Percentiles rank a stretch among this genome's conserved stretches.
phyloP scores from a whole-genome alignment of 2,797 vertebrate species.

The Spea hammondii region DNA sequence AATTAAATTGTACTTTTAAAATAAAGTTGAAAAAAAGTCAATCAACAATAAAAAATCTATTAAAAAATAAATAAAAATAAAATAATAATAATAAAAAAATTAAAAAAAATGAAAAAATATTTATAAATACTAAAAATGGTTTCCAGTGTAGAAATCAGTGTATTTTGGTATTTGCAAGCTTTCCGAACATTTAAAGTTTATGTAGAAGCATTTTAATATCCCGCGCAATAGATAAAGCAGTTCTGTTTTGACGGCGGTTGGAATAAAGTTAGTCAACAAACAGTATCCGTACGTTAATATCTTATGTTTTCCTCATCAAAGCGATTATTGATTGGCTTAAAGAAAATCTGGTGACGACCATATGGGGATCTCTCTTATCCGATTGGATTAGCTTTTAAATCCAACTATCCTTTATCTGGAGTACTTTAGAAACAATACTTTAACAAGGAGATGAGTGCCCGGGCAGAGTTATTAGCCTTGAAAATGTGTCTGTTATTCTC shows the following conservation, averaged over 20 bases:
- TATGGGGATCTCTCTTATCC: constrained; percentile 67
- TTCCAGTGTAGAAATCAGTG: too few species aligned
- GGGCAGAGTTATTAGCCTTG: constrained; percentile 61
- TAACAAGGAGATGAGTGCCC: constrained; percentile 60
- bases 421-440: constrained; percentile 59
- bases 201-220: background rate
- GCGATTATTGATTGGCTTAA: constrained; percentile 72
- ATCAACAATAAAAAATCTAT: too few species aligned
- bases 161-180: background rate
- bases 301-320: constrained; percentile 60
- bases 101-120: too few species aligned
- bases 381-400: constrained; percentile 65
- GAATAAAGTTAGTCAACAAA: constrained; percentile 34
- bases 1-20: too few species aligned
- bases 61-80: too few species aligned
- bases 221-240: background rate
- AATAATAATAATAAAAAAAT: too few species aligned
- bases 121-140: too few species aligned
- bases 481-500: constrained; percentile 41
- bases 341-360: constrained; percentile 64
- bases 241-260: background rate
- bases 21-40: too few species aligned
- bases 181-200: background rate
- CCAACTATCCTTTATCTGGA: constrained; percentile 58
- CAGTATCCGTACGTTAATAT: constrained; percentile 39